Evolutionary conservation across 2,113 vertebrate genomes (phyloP).

Genomic region (Piaya cayana): DNA sequence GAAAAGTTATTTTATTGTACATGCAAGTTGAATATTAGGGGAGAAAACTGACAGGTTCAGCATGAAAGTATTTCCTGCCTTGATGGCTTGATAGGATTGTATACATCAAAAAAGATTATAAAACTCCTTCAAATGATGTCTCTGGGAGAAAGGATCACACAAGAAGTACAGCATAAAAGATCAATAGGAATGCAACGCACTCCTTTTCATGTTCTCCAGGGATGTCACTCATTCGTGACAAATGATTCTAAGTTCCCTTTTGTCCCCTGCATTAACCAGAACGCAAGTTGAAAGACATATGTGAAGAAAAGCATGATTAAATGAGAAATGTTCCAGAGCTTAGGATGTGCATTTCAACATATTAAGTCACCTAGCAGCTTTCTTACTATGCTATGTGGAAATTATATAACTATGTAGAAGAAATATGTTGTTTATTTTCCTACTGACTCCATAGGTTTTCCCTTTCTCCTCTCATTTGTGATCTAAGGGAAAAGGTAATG

Average conservation of each 20-base stretch:
- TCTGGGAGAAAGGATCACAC: neutral
- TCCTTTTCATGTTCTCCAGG: neutral
- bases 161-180: neutral
- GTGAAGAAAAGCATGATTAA: neutral
- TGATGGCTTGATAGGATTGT: neutral
- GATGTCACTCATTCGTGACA: neutral
- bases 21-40: neutral
- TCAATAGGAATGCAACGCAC: neutral
- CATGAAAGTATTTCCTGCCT: conserved; percentile 23
- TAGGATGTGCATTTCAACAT: neutral
- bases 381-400: neutral
- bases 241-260: neutral
- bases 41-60: conserved; percentile 12
- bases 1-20: neutral
- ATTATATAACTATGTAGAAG: neutral
- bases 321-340: neutral
- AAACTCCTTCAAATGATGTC: conserved; percentile 16
- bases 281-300: neutral
- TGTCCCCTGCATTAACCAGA: neutral
- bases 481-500: neutral
- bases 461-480: neutral
- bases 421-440: neutral
- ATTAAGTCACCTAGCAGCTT: neutral
- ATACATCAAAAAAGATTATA: conserved; percentile 23
- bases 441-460: neutral